Base-by-base conservation (phyloP, 2,113 vertebrate genomes). In the Narcine bancroftii region DNA sequence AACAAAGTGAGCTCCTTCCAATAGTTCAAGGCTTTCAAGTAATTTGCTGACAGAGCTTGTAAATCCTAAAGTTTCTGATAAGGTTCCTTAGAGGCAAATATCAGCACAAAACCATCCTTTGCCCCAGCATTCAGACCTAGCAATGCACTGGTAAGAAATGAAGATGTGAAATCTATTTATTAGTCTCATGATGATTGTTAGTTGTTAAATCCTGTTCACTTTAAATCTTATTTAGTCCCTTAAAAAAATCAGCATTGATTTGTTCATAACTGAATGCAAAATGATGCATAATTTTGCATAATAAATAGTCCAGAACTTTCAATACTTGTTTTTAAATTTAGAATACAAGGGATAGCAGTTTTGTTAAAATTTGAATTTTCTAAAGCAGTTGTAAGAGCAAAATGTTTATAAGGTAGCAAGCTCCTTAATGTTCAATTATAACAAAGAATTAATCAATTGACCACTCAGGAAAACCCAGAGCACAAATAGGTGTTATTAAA, bases 1-100 rank as follows among this genome's bases (percentile, higher is more conserved):
- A 63, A 63, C 47, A n/a, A 36, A 71, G 36, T 29, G 60, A 91
- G 36, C 33, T 60, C 29, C 50, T 60, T 42, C n/a, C 81, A 50
- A 87, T 53, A 87, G 81, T 60, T 60, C 53, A 87, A 87, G n/a
- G 6, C n/a, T 36, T n/a, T 87, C 81, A 63, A 60, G 36, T 87
- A 87, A 87, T 33, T 21, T 87, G 81, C 53, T n/a, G 5, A n/a
- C 81, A 87, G 15, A 63, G 33, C 53, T 87, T 21, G 33, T 19
- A 29, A 87, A 13, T 21, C 15, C 33, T 36, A 63, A 29, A 87
- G 33, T 69, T 69, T 69, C 66, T 69, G 21, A 69, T 69, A 69
- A 69, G 21, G 66, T 69, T 69, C 24, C 66, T 69, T 63, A 15
- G 60, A 63, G 60, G 60, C 60, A 63, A 63, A 63, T 63, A 2